Conservation (phyloP, 2,113 vertebrate species). For the Passerina amoena region DNA sequence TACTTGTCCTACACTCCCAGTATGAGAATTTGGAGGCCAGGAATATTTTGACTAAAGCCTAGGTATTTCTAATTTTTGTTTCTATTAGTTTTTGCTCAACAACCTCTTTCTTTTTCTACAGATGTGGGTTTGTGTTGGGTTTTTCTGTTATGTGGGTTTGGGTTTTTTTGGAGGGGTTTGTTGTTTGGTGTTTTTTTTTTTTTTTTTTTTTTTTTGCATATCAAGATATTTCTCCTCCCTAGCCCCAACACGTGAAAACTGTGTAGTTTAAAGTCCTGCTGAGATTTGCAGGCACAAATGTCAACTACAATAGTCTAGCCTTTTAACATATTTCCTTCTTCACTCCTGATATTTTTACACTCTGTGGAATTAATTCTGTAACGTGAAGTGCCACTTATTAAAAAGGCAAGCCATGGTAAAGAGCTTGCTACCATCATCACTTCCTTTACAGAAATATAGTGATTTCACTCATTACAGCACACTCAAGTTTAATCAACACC, state of each 20-base stretch:
- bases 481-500: conserved; percentile 49
- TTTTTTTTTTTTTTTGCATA: not conserved
- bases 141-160: not conserved
- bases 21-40: not conserved
- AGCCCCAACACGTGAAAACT: not conserved
- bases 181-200: not conserved
- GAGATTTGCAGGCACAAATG: conserved; percentile 36
- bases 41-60: not conserved
- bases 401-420: conserved; percentile 44
- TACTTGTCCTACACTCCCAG: not conserved
- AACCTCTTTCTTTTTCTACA: not conserved
- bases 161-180: not conserved
- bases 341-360: conserved; percentile 39
- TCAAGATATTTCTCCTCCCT: not conserved
- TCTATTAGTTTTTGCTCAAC: not conserved
- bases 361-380: conserved; percentile 53
- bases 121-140: not conserved
- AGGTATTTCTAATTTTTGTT: not conserved
- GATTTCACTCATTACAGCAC: conserved; percentile 43
- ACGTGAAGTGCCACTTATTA: conserved; percentile 59
- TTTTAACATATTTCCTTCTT: conserved; percentile 51
- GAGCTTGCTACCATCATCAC: conserved; percentile 9
- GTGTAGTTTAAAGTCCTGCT: not conserved
- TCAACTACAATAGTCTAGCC: conserved; percentile 29
- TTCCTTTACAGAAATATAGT: conserved; percentile 30